Evolutionary conservation across 2,113 vertebrate species (phyloP).

Genomic region (Falcunculus frontatus): DNA sequence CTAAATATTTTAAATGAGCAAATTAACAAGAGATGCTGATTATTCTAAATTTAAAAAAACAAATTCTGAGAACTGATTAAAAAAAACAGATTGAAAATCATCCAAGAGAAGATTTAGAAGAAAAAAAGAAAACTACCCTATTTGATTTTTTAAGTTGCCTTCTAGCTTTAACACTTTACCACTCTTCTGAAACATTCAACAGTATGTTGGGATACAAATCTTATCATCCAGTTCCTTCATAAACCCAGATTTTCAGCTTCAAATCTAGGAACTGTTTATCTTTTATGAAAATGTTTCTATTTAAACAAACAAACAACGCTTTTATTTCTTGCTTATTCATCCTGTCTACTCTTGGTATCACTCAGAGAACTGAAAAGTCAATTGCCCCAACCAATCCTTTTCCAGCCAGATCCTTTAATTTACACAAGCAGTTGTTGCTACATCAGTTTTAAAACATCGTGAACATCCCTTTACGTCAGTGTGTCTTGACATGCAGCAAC

Average conservation of each 20-base stretch:
- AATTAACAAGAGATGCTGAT: not conserved
- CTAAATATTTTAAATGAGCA: not conserved
- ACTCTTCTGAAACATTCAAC: not conserved
- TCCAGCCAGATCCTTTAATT: not conserved
- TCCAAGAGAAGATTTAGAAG: not conserved
- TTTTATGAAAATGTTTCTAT: not conserved
- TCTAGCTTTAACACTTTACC: not conserved
- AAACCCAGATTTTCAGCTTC: not conserved
- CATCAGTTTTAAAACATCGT: not conserved
- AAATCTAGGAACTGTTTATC: not conserved
- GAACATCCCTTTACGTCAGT: accelerated
- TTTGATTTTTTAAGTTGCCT: not conserved
- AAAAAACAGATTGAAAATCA: not conserved
- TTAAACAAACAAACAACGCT: not conserved
- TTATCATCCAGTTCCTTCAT: not conserved
- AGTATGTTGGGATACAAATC: not conserved
- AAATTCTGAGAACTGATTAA: not conserved
- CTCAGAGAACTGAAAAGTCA: not conserved
- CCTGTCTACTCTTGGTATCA: not conserved
- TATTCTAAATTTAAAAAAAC: not conserved
- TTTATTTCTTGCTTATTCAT: not conserved
- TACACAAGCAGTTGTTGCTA: not conserved
- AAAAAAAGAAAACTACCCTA: not conserved
- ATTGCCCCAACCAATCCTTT: not conserved
- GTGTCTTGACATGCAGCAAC: not conserved